A percentile compares a stretch with the other conserved stretches of the same genome.
phyloP scores from a whole-genome alignment of 1,140 invertebrate genomes.

The Drosophila tani region DNA sequence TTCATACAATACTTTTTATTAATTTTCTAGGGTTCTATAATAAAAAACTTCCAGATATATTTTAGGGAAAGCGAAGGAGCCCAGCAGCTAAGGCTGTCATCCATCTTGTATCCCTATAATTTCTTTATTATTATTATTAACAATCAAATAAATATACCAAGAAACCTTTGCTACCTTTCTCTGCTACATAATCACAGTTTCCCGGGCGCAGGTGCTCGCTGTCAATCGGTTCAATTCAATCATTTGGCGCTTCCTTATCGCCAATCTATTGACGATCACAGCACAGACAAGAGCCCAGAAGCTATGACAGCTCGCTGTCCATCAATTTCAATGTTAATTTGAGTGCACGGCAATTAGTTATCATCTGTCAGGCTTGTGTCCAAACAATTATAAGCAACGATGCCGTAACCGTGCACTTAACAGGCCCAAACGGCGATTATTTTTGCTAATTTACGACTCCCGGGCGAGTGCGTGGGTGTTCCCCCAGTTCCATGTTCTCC shows the following conservation, averaged over 20 bases:
- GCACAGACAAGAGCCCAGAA: conserved; percentile 4
- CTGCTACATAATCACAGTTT: neutral
- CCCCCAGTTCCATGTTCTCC: conserved; percentile 12
- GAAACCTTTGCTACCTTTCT: neutral
- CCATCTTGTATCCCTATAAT: no score
- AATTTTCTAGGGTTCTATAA: neutral
- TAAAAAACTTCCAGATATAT: no score
- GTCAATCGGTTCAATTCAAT: conserved; percentile 9
- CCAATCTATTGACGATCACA: conserved; percentile 21
- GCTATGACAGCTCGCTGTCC: conserved; percentile 48
- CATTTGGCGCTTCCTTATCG: conserved; percentile 43
- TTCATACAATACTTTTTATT: neutral
- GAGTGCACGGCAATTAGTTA: conserved; percentile 77
- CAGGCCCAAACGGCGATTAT: conserved; percentile 24
- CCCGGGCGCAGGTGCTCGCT: conserved; percentile 10
- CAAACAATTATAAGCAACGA: conserved; percentile 65
- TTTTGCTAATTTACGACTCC: conserved; percentile 18
- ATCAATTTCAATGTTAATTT: conserved; percentile 70
- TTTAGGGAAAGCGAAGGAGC: neutral
- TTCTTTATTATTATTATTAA: no score
- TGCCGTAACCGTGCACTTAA: conserved; percentile 35
- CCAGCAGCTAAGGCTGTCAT: neutral
- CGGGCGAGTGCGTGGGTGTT: conserved; percentile 47
- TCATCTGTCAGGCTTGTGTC: conserved; percentile 76
- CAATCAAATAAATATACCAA: neutral